Base-by-base conservation (phyloP, 2,888 invertebrate species). In the Leptopilina syphax region DNA sequence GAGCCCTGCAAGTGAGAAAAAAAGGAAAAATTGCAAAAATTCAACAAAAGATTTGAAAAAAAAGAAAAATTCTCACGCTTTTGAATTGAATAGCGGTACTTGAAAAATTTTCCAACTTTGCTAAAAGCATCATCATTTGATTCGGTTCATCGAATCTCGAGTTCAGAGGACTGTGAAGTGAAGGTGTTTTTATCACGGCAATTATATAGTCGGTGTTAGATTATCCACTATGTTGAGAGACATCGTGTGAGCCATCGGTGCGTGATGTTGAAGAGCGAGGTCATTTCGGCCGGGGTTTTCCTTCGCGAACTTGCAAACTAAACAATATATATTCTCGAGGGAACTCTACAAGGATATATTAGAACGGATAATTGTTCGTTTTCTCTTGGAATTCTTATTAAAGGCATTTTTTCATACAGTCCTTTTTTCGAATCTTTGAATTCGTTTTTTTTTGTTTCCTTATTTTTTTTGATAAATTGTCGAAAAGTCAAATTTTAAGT, bases 191-290 rank as follows among this genome's bases (percentile, higher is more conserved):
- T 73, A 73, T 73, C 27, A 44, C 44, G 44, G 27, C 50, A 70
- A 70, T 70, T 18, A 41, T 41, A 34, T 3, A 44, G 44, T 7
- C 34, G 13, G 44, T 47, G 44, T 67, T 44, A 44, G 41, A 66
- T 66, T 66, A 66, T 44, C 34, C 66, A 66, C 66, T 66, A 66
- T 44, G 66, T 66, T 41, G 66, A 66, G 66, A 66, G 66, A 66
- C 66, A 27, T 65, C 65, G 66, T 66, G 66, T 66, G 66, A 60
- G 41, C 44, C 66, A 50, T 10, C 47, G 47, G 27, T 68, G 50
- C 50, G 70, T 70, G 70, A 70, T 70, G 70, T 50, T 70, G 70
- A 70, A 70, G 70, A 13, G 70, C 70, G 54, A 70, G 70, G 70
- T 70, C 70, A 13, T 44, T 70, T 70, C 6, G 4, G 47, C 7